Evolutionary conservation across 2,797 vertebrate species (phyloP).

Genomic region (Orientallactaga sibirica): DNA sequence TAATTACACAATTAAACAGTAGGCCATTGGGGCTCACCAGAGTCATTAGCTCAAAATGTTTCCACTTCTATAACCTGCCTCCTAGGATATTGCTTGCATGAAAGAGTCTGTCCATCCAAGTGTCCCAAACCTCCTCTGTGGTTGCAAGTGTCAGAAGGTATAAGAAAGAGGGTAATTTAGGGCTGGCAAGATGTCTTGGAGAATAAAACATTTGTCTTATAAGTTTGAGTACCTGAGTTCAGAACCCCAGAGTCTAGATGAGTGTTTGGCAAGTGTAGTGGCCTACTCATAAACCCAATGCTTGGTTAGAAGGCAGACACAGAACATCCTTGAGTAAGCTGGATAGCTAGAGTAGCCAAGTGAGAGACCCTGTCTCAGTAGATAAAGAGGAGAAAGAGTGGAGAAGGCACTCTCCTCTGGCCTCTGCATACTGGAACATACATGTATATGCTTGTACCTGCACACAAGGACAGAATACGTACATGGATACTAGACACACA

Average conservation of each 20-base stretch:
- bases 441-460: no score
- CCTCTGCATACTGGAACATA: no score
- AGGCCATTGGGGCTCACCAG: slow-evolving; percentile 24
- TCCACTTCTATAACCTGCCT: slow-evolving; percentile 41
- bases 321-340: no score
- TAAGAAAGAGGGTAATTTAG: neutral
- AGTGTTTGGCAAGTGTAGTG: no score
- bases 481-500: no score
- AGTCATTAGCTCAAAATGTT: slow-evolving; percentile 67
- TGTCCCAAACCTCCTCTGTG: neutral
- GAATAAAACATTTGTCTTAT: neutral
- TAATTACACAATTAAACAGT: slow-evolving; percentile 78
- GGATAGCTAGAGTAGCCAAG: no score
- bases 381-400: no score
- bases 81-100: neutral
- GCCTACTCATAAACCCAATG: no score
- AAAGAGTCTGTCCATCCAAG: neutral
- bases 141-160: neutral
- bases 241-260: no score
- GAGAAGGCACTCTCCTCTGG: no score
- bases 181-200: neutral
- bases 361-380: no score
- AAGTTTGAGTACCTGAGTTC: neutral
- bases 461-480: neutral
- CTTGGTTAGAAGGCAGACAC: no score